Evolutionary conservation across 2,888 invertebrate genomes (phyloP).

Genomic region (Papilio protenor): DNA sequence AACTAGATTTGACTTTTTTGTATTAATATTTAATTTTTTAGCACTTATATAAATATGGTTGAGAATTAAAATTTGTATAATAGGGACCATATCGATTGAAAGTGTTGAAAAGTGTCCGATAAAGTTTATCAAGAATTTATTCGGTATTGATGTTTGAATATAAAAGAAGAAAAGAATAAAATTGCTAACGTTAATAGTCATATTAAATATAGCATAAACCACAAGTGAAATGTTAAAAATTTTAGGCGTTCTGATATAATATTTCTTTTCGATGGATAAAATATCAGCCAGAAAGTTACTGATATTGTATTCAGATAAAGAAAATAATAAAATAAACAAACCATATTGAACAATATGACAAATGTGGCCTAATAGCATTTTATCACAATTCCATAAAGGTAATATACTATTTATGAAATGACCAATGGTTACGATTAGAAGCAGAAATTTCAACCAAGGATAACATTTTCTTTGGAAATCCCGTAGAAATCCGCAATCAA

Average conservation of each 20-base stretch:
- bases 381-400: slow-evolving; percentile 6
- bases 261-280: neutral
- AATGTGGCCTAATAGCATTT: neutral
- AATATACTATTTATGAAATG: neutral
- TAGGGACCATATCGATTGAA: slow-evolving; percentile 2
- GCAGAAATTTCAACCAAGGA: neutral
- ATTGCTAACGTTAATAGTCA: neutral
- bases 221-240: neutral
- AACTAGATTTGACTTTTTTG: neutral
- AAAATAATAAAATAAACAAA: neutral
- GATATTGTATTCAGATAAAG: slow-evolving; percentile 4
- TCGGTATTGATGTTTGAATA: neutral
- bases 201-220: neutral
- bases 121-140: neutral
- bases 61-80: slow-evolving; percentile 18
- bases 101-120: neutral
- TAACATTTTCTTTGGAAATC: neutral
- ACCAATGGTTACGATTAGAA: neutral
- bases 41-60: neutral
- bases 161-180: neutral
- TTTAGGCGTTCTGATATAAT: neutral
- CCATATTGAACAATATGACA: slow-evolving; percentile 13
- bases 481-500: slow-evolving; percentile 13
- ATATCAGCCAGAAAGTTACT: slow-evolving; percentile 7
- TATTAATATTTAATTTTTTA: neutral